These are phyloP conservation scores for Anarsia innoxiella DNA, from an alignment of 2,888 invertebrate species.

Conservation along the genomic window DNA sequence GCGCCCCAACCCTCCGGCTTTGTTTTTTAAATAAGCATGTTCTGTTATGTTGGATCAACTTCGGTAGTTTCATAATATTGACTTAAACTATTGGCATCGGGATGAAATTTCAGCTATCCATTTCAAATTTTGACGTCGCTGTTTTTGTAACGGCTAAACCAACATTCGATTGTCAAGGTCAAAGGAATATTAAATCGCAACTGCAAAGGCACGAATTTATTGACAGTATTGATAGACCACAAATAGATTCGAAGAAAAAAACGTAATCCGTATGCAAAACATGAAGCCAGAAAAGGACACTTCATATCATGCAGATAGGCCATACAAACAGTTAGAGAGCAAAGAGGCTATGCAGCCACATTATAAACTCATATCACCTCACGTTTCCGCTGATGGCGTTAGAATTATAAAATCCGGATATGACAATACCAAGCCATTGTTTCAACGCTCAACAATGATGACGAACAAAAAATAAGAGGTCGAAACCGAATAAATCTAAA, in stretches of 20 bases:
- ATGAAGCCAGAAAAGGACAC: conserved; percentile 30
- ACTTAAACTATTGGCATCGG: conserved; percentile 25
- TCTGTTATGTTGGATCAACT: conserved; percentile 53
- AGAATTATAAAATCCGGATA: conserved; percentile 72
- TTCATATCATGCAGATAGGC: conserved; percentile 50
- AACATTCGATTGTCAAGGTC: too few species aligned
- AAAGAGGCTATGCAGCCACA: conserved; percentile 63
- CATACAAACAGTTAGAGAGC: conserved; percentile 53
- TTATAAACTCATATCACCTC: conserved; percentile 68
- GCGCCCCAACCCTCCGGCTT: conserved; percentile 42
- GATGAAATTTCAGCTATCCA: conserved; percentile 9
- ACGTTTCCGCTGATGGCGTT: conserved; percentile 69
- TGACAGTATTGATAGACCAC: too few species aligned
- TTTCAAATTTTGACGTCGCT: conserved; percentile 1
- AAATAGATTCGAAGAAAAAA: too few species aligned
- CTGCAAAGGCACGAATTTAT: too few species aligned
- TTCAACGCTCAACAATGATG: conserved; percentile 66
- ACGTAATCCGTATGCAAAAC: conserved; percentile 32
- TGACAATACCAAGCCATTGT: conserved; percentile 64
- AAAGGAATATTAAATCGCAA: too few species aligned
- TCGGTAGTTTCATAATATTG: conserved; percentile 52
- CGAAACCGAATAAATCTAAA: conserved; percentile 65
- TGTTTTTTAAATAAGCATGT: conserved; percentile 65
- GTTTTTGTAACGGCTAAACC: background rate
- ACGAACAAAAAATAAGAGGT: conserved; percentile 54